Conservation (phyloP, 2,113 vertebrate genomes). For the Isichthys henryi region DNA sequence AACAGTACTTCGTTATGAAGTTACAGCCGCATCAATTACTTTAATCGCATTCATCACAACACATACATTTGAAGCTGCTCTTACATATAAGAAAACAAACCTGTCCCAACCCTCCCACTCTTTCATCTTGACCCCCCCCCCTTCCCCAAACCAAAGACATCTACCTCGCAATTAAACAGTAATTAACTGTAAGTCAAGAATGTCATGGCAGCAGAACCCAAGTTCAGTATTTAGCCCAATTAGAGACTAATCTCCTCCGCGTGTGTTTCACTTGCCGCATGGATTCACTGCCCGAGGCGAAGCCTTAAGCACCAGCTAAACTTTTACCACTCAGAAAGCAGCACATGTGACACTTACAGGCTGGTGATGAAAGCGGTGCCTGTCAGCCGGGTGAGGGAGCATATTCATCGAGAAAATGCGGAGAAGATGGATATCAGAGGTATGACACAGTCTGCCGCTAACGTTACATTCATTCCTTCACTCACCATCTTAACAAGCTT, state of each 20-base stretch:
- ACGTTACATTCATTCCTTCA: neutral
- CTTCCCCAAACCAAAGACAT: neutral
- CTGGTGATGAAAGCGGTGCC: neutral
- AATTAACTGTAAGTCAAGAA: slow-evolving; percentile 19
- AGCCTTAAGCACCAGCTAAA: neutral
- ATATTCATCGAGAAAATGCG: neutral
- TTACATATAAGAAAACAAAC: slow-evolving; percentile 13
- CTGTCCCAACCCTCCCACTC: neutral
- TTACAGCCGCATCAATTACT: slow-evolving; percentile 16
- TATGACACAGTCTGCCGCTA: neutral
- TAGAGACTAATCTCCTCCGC: neutral
- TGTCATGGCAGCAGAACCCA: neutral
- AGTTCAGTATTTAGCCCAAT: slow-evolving; percentile 18
- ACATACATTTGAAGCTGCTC: neutral
- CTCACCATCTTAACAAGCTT: neutral
- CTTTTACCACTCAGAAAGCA: neutral
- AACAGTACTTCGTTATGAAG: slow-evolving; percentile 6
- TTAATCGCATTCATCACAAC: slow-evolving; percentile 4
- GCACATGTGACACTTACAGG: neutral
- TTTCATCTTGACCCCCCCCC: neutral
- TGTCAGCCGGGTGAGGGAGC: neutral
- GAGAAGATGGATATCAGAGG: neutral
- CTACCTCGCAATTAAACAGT: slow-evolving; percentile 2
- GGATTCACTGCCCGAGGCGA: neutral
- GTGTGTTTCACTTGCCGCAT: neutral